Base-by-base conservation (phyloP, 2,888 invertebrate genomes). In the Stenichneumon culpator region DNA sequence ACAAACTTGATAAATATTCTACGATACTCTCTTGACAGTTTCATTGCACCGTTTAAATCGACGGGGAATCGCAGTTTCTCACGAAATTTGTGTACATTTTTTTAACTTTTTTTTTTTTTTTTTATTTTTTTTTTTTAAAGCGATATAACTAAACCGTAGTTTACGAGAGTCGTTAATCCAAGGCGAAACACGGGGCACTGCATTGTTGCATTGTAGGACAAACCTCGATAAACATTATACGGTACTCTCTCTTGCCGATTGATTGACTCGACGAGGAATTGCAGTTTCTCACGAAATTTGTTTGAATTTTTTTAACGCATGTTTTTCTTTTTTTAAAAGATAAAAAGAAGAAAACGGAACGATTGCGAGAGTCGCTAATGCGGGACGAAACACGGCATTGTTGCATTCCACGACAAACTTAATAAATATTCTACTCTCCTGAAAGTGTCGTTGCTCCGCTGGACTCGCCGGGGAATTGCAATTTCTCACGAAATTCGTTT, bases 171-270 rank as follows among this genome's bases (percentile, higher is more conserved):
- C 32, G 32, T 6, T 5, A 7, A 32, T 32, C 32, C 32, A 7
- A 32, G 32, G 32, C 32, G 32, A 32, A 6, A 6, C 6, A 1
- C 32, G 32, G 32, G 32, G 32, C 32, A 6, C 32, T 32, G 32
- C 65, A 69, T 65, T 79, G 79, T 67, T 72, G 79, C 65, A 57
- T 78, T 68, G 25, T 50, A 36, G 32, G 52, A 36, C 70, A 68
- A 77, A 77, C 6, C 50, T 44, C 70, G 19, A 65, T 63, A 75
- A 82, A 44, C 22, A 70, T 52, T 70, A 6, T 9, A 50, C 54
- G 6, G 6, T 6, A 32, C 32, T 32, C 32, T 6, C 32, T 28
- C 28, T 5, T 28, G 28, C 28, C 28, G 28, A 5, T 28, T 28
- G 4, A 28, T 28, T 5, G 5, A 28, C 22, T 25, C 25, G 25